phyloP scores from a whole-genome alignment of 2,113 vertebrate species.

The Numenius arquata region DNA sequence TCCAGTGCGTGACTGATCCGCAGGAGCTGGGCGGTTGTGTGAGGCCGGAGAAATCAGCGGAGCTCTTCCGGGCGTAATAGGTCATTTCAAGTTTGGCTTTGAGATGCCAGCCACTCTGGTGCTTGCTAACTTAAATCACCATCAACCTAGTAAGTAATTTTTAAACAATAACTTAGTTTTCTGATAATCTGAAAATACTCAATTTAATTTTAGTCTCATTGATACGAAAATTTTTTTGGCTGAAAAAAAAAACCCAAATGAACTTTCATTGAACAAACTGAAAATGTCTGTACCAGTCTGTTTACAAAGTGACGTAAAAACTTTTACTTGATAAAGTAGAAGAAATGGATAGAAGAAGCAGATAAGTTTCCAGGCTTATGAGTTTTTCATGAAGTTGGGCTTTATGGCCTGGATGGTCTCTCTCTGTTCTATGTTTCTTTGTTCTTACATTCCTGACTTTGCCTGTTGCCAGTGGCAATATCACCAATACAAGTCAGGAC shows the following conservation, averaged over 20 bases:
- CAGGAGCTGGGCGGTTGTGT: not conserved
- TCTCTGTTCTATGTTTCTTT: not conserved
- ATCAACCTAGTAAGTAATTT: not conserved
- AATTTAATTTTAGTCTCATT: not conserved
- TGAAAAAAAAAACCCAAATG: fast-evolving
- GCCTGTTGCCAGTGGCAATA: constrained; percentile 55
- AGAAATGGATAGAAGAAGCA: not conserved
- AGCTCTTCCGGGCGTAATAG: not conserved
- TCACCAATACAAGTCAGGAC: constrained; percentile 62
- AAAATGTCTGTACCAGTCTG: not conserved
- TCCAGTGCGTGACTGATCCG: not conserved
- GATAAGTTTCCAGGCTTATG: not conserved
- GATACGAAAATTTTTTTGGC: fast-evolving
- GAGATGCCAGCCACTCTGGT: not conserved
- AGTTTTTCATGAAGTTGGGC: not conserved
- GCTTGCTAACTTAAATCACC: not conserved
- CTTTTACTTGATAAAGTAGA: not conserved
- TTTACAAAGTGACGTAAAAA: not conserved
- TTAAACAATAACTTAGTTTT: not conserved
- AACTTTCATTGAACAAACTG: not conserved
- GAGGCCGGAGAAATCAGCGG: not conserved
- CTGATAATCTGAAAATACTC: not conserved
- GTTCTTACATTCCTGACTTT: constrained; percentile 56
- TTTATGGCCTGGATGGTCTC: constrained; percentile 19
- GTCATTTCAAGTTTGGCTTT: not conserved